Base-by-base conservation (phyloP, 1,140 invertebrate genomes). In the Homalodisca vitripennis region DNA sequence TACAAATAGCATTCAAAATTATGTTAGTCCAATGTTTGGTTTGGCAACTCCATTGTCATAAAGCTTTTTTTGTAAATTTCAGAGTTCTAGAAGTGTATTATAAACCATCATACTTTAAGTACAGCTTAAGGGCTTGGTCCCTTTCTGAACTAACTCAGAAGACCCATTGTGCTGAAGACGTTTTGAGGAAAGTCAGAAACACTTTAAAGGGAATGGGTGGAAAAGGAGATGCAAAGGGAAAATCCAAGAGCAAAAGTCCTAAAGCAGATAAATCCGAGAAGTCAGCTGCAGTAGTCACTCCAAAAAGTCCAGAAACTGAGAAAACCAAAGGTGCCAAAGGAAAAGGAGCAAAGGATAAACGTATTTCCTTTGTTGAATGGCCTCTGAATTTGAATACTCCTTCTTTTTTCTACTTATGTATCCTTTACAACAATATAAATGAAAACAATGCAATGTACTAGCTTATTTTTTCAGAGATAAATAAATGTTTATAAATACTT, bases 71-170 rank as follows among this genome's bases (percentile, higher is more conserved):
- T 10, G 17, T 55, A 55, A 12, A 13, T 66, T 66, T 46, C 41
- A 66, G 63, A 29, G 17, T 34, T 41, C 2, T 66, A 1, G 12
- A 66, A 14, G 63, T 66, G 32, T 66, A 46, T 22, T 66, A 47
- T 24, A 66, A 66, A 66, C 63, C 63, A n/a, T 66, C 63, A 41
- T 66, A 46, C 22, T 66, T 66, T 31, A 46, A 66, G 63, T 66
- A 46, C 22, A 41, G 27, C 20, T 27, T 66, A 34, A 66, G 41
- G 17, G 63, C 63, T 24, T 66, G 32, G 32, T 22, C n/a, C 29
- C 17, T 34, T 12, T 22, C 29, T 24, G 63, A 66, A 47, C 20
- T 66, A 32, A 10, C 27, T 51, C n/a, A 10, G 22, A 3, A 3
- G 3, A 3, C n/a, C 2, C 48, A 51, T 14, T 3, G 3, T 12